Base-by-base conservation (phyloP, 1,140 invertebrate genomes). In the Zaprionus africanus region DNA sequence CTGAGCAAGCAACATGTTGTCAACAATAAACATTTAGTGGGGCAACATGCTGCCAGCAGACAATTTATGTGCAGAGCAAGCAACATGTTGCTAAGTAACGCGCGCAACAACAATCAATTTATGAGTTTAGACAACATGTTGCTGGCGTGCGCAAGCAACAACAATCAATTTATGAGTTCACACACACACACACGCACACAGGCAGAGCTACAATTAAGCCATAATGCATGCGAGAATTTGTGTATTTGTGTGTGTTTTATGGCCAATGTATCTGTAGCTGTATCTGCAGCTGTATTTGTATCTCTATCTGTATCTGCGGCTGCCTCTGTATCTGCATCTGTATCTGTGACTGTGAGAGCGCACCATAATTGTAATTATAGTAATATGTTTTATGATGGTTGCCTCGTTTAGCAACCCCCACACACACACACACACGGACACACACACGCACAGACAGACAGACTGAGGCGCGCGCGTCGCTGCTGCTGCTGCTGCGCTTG, bases 301-400 rank as follows among this genome's bases (percentile, higher is more conserved):
- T 87, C 72, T 81, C 58, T 56, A 28, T 22, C 60, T 63, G 43
- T 31, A 31, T 31, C 38, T 41, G 38, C 15, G 15, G 15, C 38
- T 15, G 43, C 43, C 41, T 58, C 38, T 31, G 15, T 65, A 31
- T 62, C 34, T 49, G 5, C 76, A 38, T 28, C 67, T 61, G 67
- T 76, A 41, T 70, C 24, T 64, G 17, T 63, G 56, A 53, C 51
- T 66, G 26, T 51, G 79, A 76, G 76, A 79, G 85, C 76, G 76
- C 81, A 82, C 53, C 85, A 90, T 90, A 90, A 90, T 90, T 90
- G 85, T 90, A 90, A 90, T 90, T 90, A 90, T 90, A 90, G 85
- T 90, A 90, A 90, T 90, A 90, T 90, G 85, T 85, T 90, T 90
- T 90, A 90, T 90, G 85, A 90, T 84, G 85, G 85, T 84, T 83